A percentile compares a stretch with the other conserved stretches of the same genome.
Evolutionary conservation across 2,797 vertebrate genomes (phyloP).

Genomic region (Darevskia mixta): DNA sequence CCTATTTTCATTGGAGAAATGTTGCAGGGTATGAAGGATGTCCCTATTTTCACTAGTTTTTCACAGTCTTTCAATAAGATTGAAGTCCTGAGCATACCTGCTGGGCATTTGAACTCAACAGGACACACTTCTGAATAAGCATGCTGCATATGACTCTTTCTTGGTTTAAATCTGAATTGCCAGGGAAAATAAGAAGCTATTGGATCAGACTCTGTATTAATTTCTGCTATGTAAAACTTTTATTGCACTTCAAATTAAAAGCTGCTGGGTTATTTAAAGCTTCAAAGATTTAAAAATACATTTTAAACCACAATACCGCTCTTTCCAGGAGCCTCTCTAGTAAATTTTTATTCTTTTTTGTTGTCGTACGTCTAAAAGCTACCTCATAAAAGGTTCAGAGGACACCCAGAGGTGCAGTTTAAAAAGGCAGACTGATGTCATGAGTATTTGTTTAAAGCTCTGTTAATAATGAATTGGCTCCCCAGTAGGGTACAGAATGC

Average conservation of each 20-base stretch:
- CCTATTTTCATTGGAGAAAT: no score
- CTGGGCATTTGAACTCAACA: background rate
- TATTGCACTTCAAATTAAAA: slow-evolving; percentile 3
- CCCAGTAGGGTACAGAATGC: slow-evolving; percentile 55
- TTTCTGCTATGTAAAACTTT: background rate
- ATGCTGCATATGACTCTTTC: background rate
- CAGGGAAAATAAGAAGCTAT: background rate
- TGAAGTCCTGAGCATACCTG: no score
- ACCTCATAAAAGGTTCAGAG: slow-evolving; percentile 71
- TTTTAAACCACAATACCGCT: background rate
- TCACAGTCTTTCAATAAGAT: background rate
- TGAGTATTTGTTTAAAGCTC: slow-evolving; percentile 62
- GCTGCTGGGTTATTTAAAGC: slow-evolving; percentile 20
- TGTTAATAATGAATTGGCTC: slow-evolving; percentile 73
- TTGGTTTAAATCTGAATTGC: background rate
- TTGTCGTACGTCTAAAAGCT: slow-evolving; percentile 43
- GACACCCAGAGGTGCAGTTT: slow-evolving; percentile 65
- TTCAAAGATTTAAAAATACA: slow-evolving; percentile 46
- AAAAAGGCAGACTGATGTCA: slow-evolving; percentile 63
- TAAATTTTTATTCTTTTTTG: slow-evolving; percentile 60
- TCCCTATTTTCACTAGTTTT: no score
- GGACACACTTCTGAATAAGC: background rate
- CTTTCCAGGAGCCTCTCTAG: slow-evolving; percentile 35
- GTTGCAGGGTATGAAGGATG: no score
- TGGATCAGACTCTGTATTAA: background rate